These are phyloP conservation scores for Syngnathus floridae DNA, from an alignment of 2,113 vertebrate species.

Conservation along the genomic window DNA sequence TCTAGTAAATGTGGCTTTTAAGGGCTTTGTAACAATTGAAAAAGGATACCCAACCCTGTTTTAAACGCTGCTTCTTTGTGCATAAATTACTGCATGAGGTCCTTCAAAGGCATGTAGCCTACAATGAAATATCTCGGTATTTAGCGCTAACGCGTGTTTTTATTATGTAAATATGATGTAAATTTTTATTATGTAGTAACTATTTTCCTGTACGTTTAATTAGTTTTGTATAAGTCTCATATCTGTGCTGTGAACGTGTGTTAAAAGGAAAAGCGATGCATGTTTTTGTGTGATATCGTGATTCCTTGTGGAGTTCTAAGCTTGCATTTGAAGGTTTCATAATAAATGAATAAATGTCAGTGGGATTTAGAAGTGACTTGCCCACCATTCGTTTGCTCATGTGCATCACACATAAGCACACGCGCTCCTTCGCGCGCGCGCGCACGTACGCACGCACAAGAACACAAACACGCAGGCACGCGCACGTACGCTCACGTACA, in stretches of 20 bases:
- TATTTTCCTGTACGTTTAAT: constrained; percentile 8
- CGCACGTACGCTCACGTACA: too few species aligned
- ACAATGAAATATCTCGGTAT: neutral
- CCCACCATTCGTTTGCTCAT: neutral
- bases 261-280: neutral
- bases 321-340: constrained; percentile 1
- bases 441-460: neutral
- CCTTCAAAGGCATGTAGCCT: neutral
- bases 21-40: neutral
- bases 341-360: neutral
- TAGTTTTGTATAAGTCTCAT: constrained; percentile 17
- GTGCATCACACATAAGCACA: neutral
- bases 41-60: neutral
- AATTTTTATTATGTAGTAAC: constrained; percentile 6
- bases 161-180: too few species aligned
- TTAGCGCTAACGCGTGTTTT: neutral
- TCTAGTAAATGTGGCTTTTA: neutral
- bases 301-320: neutral
- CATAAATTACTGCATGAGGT: neutral
- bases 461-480: too few species aligned
- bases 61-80: neutral
- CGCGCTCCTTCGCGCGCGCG: too few species aligned
- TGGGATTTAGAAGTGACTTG: neutral
- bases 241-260: constrained; percentile 12
- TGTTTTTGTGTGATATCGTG: constrained; percentile 20